Conservation (phyloP, 2,797 vertebrate genomes). For the Lophius americanus region DNA sequence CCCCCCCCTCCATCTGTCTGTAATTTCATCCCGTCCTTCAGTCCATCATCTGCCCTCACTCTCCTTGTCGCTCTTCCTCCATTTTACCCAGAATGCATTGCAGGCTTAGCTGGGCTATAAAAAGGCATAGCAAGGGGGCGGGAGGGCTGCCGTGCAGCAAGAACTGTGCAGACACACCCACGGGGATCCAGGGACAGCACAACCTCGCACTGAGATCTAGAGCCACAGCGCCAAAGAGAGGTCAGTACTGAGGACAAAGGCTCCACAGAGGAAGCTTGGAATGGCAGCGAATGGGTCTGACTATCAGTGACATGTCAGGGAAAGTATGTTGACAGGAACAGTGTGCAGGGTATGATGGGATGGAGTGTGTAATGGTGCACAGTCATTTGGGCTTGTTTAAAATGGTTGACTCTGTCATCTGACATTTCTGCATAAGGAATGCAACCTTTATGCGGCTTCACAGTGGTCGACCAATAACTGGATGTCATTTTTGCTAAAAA, state of each 20-base stretch:
- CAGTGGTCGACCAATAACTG: constrained; percentile 6
- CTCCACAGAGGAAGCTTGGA: constrained; percentile 45
- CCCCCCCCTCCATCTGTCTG: constrained; percentile 16
- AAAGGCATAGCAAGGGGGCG: constrained; percentile 72
- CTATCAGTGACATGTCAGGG: constrained; percentile 19
- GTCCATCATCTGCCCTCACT: constrained; percentile 32
- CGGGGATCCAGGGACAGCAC: constrained; percentile 74
- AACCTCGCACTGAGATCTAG: constrained; percentile 74
- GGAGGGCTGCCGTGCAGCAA: constrained; percentile 80
- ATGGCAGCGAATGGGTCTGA: constrained; percentile 16
- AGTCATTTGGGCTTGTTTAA: constrained; percentile 26
- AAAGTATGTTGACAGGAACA: constrained; percentile 30
- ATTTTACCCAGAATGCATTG: constrained; percentile 78
- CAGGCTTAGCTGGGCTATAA: constrained; percentile 80
- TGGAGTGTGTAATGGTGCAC: constrained; percentile 28
- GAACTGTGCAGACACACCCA: constrained; percentile 73
- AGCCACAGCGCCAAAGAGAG: constrained; percentile 72
- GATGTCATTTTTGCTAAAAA: constrained; percentile 6
- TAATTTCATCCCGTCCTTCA: constrained; percentile 29
- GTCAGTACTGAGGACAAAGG: constrained; percentile 82
- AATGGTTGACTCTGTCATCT: constrained; percentile 8
- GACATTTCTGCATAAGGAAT: constrained; percentile 26
- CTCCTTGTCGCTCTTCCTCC: constrained; percentile 38
- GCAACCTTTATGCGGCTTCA: constrained; percentile 13
- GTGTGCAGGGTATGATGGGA: constrained; percentile 52